Evolutionary conservation across 2,888 invertebrate species (phyloP).

Genomic region (Ectobius pallidus): DNA sequence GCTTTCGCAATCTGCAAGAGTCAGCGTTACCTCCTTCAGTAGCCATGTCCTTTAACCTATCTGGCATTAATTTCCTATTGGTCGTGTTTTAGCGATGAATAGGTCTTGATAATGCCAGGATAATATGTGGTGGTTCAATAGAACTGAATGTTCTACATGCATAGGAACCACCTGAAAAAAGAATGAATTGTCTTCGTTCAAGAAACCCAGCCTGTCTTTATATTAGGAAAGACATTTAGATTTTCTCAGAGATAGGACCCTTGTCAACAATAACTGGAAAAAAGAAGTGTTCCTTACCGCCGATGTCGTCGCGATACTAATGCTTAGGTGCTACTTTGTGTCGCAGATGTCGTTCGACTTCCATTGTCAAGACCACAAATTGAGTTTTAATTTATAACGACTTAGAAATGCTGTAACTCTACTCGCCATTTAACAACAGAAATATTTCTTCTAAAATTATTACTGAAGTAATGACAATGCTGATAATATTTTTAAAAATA

Average conservation of each 20-base stretch:
- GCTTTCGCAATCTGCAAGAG: background rate
- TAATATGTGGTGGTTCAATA: background rate
- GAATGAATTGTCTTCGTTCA: no score
- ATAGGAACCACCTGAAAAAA: background rate
- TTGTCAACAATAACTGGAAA: background rate
- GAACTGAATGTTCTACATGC: background rate
- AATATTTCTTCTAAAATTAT: no score
- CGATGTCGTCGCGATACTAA: background rate
- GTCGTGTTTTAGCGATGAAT: background rate
- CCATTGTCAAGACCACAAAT: no score
- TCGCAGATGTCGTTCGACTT: background rate
- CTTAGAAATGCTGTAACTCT: no score
- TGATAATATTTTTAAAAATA: no score
- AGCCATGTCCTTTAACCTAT: conserved; percentile 21
- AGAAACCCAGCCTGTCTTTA: background rate
- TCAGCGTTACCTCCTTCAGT: conserved; percentile 5
- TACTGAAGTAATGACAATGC: no score
- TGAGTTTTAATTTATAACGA: no score
- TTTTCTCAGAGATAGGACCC: background rate
- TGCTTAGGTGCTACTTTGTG: no score
- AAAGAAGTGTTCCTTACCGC: background rate
- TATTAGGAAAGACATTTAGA: conserved; percentile 5
- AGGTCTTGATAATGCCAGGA: background rate
- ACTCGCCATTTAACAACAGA: no score
- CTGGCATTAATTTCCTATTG: conserved; percentile 22